Evolutionary conservation across 1,140 invertebrate genomes (phyloP), one percentile per base, ranked within the genome.

Genomic region (Neodiprion fabricii): DNA sequence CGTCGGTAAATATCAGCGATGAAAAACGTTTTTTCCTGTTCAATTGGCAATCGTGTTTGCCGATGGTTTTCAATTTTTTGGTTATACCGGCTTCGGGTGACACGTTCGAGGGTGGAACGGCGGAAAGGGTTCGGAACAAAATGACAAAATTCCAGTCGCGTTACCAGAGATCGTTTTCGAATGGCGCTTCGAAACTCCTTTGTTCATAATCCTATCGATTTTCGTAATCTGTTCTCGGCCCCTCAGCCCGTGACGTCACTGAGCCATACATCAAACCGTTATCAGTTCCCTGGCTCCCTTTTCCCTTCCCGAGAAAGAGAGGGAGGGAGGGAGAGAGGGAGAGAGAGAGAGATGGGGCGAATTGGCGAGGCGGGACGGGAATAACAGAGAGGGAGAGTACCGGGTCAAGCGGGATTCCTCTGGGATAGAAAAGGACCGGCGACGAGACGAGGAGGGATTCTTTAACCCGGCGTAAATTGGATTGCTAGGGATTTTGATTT

Each of bases 261-360:
- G 81, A 80, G 80, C 77, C 81, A 83, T 83, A 83, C 81, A 83
- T 83, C 82, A 83, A 83, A 81, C 77, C 81, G 82, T 83, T 83
- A 83, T 83, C 82, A 82, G 82, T 79, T 68, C 73, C 74, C 78
- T 76, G 79, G 79, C 79, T 81, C 78, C 77, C 76, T 79, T 61
- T 61, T 47, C 74, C 79, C 53, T 71, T 77, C 75, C 48, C 70
- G 53, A 17, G 69, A 76, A 68, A 72, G 75, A 66, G 71, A 70
- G 71, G 67, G 40, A 71, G 72, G 70, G 53, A 61, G 53, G 67
- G 49, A 71, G 68, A 61, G 73, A 77, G 73, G 48, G 40, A 71
- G 28, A 48, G 70, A 49, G 71, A 28, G 67, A 74, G n/a, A 67
- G 67, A 40, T 17, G 28, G 14, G 50, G 9, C 65, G 23, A 14